These are phyloP conservation scores for Rhea pennata DNA, from an alignment of 2,113 vertebrate genomes.

Conservation along the genomic window DNA sequence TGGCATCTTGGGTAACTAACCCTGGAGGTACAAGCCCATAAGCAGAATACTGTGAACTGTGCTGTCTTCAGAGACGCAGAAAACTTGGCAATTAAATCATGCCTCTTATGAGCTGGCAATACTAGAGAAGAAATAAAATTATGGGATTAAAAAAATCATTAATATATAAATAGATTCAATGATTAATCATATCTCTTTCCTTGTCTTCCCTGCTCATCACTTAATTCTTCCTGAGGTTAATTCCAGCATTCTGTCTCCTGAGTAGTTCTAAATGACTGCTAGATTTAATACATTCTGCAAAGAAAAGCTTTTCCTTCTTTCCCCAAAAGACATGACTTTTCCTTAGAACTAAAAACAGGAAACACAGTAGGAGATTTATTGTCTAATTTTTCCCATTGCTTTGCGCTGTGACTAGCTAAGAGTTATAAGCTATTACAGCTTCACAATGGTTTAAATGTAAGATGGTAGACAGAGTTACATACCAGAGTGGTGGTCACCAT, in stretches of 20 bases:
- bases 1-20: not conserved
- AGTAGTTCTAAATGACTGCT: not conserved
- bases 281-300: not conserved
- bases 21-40: not conserved
- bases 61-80: not conserved
- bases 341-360: not conserved
- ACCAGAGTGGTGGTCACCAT: conserved; percentile 98
- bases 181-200: not conserved
- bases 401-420: not conserved
- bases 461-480: conserved; percentile 17
- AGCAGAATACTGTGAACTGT: not conserved
- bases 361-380: not conserved
- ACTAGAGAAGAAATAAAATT: not conserved
- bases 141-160: not conserved
- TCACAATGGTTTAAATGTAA: not conserved
- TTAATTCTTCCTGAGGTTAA: not conserved
- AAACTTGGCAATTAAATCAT: not conserved
- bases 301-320: not conserved
- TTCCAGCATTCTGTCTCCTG: not conserved
- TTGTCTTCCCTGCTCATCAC: not conserved
- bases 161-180: not conserved
- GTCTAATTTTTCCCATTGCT: not conserved
- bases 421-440: not conserved
- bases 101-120: not conserved
- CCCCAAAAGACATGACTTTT: not conserved